These are phyloP conservation scores for Cheirogaleus medius DNA, from an alignment of 2,113 vertebrate genomes.

Conservation along the genomic window DNA sequence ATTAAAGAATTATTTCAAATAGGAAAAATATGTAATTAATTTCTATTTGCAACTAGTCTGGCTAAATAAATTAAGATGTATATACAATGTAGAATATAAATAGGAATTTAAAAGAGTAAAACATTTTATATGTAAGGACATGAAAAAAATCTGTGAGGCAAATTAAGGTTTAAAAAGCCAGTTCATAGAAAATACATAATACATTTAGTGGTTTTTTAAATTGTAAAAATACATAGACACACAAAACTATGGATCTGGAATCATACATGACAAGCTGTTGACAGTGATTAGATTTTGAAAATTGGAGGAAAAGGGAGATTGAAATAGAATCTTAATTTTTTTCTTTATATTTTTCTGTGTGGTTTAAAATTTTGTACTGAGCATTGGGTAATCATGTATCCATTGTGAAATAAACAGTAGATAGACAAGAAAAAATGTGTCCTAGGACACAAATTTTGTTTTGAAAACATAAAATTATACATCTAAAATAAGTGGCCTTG, in stretches of 20 bases:
- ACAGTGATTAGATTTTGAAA: not conserved
- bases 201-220: not conserved
- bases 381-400: not conserved
- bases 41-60: not conserved
- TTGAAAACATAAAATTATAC: not conserved
- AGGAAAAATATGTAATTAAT: not conserved
- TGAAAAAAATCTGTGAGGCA: not conserved
- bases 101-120: not conserved
- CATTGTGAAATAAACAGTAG: not conserved
- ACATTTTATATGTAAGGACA: not conserved
- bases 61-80: not conserved
- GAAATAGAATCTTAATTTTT: not conserved
- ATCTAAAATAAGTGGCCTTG: not conserved
- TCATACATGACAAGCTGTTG: not conserved
- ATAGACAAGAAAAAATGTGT: not conserved
- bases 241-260: not conserved
- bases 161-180: not conserved
- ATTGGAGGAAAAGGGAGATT: not conserved
- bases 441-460: not conserved
- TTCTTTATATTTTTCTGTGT: not conserved
- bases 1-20: not conserved
- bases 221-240: not conserved
- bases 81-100: not conserved
- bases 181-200: not conserved
- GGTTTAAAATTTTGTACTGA: not conserved